Percentiles rank a stretch among this genome's conserved stretches.
Conservation (phyloP, 2,888 invertebrate genomes). For the Acanthococcus lagerstroemiae region DNA sequence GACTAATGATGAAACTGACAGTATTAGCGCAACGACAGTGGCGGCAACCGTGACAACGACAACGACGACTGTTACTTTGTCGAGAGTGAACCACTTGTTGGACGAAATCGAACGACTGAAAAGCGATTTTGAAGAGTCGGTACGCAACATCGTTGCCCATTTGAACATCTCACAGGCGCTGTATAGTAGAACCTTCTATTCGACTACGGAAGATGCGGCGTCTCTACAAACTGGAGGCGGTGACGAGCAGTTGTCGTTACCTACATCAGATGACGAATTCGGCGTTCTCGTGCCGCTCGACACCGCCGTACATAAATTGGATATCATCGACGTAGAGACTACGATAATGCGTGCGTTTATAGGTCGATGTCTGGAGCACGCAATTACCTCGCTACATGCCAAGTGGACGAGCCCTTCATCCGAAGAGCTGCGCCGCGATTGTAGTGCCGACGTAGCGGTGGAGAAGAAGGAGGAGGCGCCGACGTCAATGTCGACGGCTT, state of each 20-base stretch:
- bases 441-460: background rate
- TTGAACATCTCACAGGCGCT: constrained; percentile 1
- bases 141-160: background rate
- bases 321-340: background rate
- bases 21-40: too few relatives aligned
- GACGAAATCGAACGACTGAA: too few relatives aligned
- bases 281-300: background rate
- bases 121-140: background rate
- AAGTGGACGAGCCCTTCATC: background rate
- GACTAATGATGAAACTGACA: too few relatives aligned
- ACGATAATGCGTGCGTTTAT: background rate
- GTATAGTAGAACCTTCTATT: constrained; percentile 6
- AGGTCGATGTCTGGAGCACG: background rate
- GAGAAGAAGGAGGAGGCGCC: too few relatives aligned
- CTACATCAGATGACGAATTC: background rate
- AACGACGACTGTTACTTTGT: too few relatives aligned
- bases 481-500: too few relatives aligned
- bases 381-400: background rate
- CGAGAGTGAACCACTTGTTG: too few relatives aligned
- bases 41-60: too few relatives aligned
- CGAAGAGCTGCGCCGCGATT: background rate
- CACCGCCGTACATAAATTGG: background rate
- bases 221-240: background rate
- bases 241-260: background rate
- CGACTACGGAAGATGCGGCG: too few relatives aligned